Conservation (phyloP, 2,113 vertebrate genomes). For the Cololabis saira region DNA sequence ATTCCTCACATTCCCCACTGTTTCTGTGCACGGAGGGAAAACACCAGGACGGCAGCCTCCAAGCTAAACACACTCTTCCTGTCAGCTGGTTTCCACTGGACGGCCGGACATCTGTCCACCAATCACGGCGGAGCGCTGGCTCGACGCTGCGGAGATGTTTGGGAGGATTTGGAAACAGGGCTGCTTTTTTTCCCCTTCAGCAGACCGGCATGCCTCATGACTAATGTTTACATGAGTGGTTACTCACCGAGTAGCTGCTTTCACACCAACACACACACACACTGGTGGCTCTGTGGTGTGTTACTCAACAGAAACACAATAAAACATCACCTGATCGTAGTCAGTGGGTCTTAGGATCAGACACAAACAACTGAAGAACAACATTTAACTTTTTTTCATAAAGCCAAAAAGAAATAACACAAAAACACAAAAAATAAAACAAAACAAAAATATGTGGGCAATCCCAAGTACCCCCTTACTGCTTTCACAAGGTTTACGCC, state of each 20-base stretch:
- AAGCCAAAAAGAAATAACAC: too few relatives aligned
- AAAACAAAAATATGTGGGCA: too few relatives aligned
- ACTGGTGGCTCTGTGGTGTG: too few relatives aligned
- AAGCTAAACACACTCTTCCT: slow-evolving; percentile 60
- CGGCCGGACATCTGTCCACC: slow-evolving; percentile 3
- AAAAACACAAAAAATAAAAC: too few relatives aligned
- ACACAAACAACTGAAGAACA: too few relatives aligned
- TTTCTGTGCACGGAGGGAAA: slow-evolving; percentile 28
- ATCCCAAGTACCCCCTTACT: too few relatives aligned
- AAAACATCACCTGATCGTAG: too few relatives aligned
- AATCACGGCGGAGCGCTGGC: slow-evolving; percentile 7
- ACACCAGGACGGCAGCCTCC: slow-evolving; percentile 25
- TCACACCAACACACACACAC: neutral
- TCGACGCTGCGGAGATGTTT: slow-evolving; percentile 28
- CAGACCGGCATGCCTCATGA: slow-evolving; percentile 34
- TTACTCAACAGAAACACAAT: too few relatives aligned
- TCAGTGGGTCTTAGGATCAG: too few relatives aligned
- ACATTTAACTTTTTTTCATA: too few relatives aligned
- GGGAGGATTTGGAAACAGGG: slow-evolving; percentile 37
- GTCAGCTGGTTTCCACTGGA: slow-evolving; percentile 36
- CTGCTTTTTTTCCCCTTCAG: slow-evolving; percentile 44
- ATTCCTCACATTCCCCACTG: slow-evolving; percentile 64
- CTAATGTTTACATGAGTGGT: slow-evolving; percentile 46
- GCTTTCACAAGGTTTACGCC: too few relatives aligned
- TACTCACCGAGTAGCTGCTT: neutral